A percentile compares a stretch with the other conserved stretches of the same genome.
These are phyloP conservation scores for Coilia nasus DNA, from an alignment of 2,797 vertebrate species.

Conservation along the genomic window DNA sequence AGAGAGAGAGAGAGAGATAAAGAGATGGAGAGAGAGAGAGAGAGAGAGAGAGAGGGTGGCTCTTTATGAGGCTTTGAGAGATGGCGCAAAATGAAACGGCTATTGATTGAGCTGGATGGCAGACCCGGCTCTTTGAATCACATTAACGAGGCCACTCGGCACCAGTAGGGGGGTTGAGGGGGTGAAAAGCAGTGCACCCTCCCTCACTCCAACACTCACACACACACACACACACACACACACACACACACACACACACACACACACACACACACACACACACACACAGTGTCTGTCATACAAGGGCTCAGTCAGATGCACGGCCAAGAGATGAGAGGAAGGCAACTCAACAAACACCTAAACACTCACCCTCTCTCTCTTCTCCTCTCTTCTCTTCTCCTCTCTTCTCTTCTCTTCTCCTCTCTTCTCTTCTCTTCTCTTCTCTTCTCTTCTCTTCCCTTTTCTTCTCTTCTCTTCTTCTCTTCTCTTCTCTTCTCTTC, in stretches of 20 bases:
- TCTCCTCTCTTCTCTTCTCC: too few relatives aligned
- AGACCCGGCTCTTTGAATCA: constrained; percentile 78
- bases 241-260: constrained; percentile 13
- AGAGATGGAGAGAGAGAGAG: constrained; percentile 8
- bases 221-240: constrained; percentile 41
- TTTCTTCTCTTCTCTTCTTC: not conserved
- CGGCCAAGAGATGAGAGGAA: constrained; percentile 21
- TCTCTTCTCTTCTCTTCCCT: too few relatives aligned
- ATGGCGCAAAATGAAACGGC: constrained; percentile 80
- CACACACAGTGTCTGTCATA: constrained; percentile 39
- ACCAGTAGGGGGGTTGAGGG: constrained; percentile 50
- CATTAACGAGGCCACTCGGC: constrained; percentile 72
- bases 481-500: not conserved
- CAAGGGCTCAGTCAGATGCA: constrained; percentile 48
- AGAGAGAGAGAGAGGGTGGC: constrained; percentile 55
- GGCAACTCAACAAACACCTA: constrained; percentile 28
- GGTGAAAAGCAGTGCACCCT: not conserved
- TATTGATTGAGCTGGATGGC: constrained; percentile 81
- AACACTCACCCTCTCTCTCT: constrained; percentile 5
- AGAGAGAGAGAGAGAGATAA: too few relatives aligned
- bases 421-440: too few relatives aligned
- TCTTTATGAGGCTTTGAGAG: constrained; percentile 78
- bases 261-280: constrained; percentile 46
- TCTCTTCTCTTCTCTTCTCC: not conserved
- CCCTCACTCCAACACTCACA: constrained; percentile 28